phyloP scores from a whole-genome alignment of 1,140 invertebrate genomes.

The Camponotus vicinus region DNA sequence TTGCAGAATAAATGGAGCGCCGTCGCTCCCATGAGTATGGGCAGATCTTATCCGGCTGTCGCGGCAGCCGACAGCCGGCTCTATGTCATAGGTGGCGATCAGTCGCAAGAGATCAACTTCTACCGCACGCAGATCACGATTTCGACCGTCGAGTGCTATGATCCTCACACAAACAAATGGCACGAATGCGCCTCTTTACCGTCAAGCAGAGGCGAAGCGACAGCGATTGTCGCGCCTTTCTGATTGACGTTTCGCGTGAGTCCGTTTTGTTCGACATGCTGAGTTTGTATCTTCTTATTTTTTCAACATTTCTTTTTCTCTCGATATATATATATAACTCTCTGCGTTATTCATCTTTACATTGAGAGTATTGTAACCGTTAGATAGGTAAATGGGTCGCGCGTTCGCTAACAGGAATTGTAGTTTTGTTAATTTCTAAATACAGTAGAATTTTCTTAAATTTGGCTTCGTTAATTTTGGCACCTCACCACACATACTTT shows the following conservation, averaged over 20 bases:
- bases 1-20: conserved; percentile 92
- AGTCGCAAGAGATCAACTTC: conserved; percentile 92
- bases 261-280: background rate
- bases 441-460: background rate
- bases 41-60: conserved; percentile 93
- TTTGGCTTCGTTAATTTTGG: too few species aligned
- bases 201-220: conserved; percentile 93
- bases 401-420: conserved; percentile 3
- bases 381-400: background rate
- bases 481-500: too few species aligned
- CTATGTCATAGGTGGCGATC: conserved; percentile 94
- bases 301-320: background rate
- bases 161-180: conserved; percentile 93
- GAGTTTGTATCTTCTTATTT: conserved; percentile 3
- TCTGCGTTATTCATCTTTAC: conserved; percentile 3
- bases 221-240: conserved; percentile 89
- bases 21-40: conserved; percentile 91
- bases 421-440: conserved; percentile 36
- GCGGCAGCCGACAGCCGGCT: conserved; percentile 93
- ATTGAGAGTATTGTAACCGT: background rate
- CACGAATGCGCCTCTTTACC: conserved; percentile 91
- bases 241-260: conserved; percentile 77
- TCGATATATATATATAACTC: background rate
- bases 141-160: conserved; percentile 92
- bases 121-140: conserved; percentile 94